Base-by-base conservation (phyloP, 2,113 vertebrate genomes). In the Mesitornis unicolor region DNA sequence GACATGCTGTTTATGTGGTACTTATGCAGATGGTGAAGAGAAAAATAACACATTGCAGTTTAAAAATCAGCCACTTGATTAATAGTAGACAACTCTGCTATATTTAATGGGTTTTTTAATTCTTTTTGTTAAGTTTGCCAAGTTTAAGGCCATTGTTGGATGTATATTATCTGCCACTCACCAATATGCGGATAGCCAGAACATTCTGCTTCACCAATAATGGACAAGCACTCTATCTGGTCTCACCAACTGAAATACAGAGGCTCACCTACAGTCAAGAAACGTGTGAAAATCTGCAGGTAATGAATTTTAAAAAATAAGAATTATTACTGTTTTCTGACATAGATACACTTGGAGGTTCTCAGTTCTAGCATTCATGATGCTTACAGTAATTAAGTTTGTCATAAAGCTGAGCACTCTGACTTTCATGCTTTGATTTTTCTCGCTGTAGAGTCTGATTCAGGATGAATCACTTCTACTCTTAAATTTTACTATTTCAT, bases 201-300 rank as follows among this genome's bases (percentile, higher is more conserved):
- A 99, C 99, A 0, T 99, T 99, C 98, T 99, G 99, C 98, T 99
- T 99, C 98, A 99, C 99, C 91, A 99, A 99, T 98, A 98, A 99
- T 28, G 99, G 99, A 88, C 99, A 99, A 98, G 99, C 99, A 35
- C 98, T 99, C 95, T 99, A 99, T 92, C 98, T 99, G 88, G 99
- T 99, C 87, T 99, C 99, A 82, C 99, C 99, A 63, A 99, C 99
- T 31, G 99, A 99, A 98, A 98, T 99, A 95, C 99, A 99, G 98
- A 99, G 99, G 97, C 98, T 99, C 77, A 99, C 99, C 12, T 99
- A 99, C 93, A 99, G 99, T 97, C 99, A 99, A 97, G 99, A 99
- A 96, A 99, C 99, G 36, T 99, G 99, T 96, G 99, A 99, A 98
- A 99, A 99, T 96, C 98, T 99, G 90, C 99, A 99, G 98, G 99